Evolutionary conservation across 1,140 invertebrate genomes (phyloP).

Genomic region (Drosophila setifemur): DNA sequence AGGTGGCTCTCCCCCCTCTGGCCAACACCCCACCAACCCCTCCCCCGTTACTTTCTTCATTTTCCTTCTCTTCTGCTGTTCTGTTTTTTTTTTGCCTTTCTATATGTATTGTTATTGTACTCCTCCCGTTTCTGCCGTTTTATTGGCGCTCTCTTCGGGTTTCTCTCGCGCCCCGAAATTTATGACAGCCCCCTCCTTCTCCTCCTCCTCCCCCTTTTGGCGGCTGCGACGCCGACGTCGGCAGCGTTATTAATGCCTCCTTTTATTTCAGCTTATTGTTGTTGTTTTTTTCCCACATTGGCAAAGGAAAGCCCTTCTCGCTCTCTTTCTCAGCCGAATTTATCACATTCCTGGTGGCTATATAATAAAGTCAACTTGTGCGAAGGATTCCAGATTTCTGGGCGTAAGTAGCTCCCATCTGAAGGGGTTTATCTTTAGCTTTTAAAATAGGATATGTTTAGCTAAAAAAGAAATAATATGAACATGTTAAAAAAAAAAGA

Average conservation of each 20-base stretch:
- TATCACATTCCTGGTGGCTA: slow-evolving; percentile 5
- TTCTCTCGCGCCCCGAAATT: slow-evolving; percentile 28
- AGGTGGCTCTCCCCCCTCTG: slow-evolving; percentile 46
- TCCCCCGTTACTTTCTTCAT: slow-evolving; percentile 6
- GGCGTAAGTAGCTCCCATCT: slow-evolving; percentile 1
- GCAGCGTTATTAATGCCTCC: slow-evolving; percentile 55
- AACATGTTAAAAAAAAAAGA: too few relatives aligned
- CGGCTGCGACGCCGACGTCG: slow-evolving; percentile 14
- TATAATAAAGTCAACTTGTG: slow-evolving; percentile 28
- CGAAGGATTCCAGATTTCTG: neutral
- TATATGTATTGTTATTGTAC: slow-evolving; percentile 30
- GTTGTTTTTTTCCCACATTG: slow-evolving; percentile 32
- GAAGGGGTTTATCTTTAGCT: neutral
- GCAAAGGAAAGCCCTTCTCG: slow-evolving; percentile 4
- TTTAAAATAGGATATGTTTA: too few relatives aligned
- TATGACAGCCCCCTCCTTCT: slow-evolving; percentile 47
- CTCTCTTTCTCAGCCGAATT: slow-evolving; percentile 14
- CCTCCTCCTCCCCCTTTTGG: neutral
- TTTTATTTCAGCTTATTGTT: slow-evolving; percentile 47
- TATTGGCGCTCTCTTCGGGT: slow-evolving; percentile 46
- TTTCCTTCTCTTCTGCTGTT: slow-evolving; percentile 16
- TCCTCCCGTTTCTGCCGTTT: slow-evolving; percentile 29
- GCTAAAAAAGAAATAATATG: too few relatives aligned
- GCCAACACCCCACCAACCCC: neutral
- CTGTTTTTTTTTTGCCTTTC: slow-evolving; percentile 35